These are phyloP conservation scores for Caenorhabditis panamensis DNA, from an alignment of 2,888 invertebrate genomes.

Conservation along the genomic window DNA sequence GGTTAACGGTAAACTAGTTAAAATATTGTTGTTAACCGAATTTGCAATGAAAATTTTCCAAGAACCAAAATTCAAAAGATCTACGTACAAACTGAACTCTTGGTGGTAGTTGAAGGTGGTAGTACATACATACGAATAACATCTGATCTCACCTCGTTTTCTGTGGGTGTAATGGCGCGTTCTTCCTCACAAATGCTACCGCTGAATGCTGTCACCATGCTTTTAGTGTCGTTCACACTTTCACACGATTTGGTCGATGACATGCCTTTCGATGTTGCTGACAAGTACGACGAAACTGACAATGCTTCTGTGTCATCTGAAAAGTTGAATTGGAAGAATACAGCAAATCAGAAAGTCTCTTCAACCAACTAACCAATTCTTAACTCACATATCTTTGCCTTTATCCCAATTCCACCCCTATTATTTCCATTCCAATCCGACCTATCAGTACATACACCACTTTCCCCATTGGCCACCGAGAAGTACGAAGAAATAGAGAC, in stretches of 20 bases:
- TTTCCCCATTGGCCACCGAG: constrained; percentile 43
- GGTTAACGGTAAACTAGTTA: too few relatives aligned
- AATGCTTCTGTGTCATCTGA: constrained; percentile 71
- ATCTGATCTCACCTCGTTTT: constrained; percentile 67
- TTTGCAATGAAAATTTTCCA: too few relatives aligned
- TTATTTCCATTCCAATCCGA: constrained; percentile 25
- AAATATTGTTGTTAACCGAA: too few relatives aligned
- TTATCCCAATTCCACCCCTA: not conserved
- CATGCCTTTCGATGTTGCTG: constrained; percentile 78
- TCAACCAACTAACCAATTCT: too few relatives aligned
- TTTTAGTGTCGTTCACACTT: constrained; percentile 71
- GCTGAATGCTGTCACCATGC: constrained; percentile 71
- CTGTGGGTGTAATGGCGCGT: constrained; percentile 77
- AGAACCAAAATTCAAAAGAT: too few relatives aligned
- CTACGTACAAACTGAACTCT: too few relatives aligned
- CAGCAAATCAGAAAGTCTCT: too few relatives aligned
- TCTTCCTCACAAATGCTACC: constrained; percentile 74
- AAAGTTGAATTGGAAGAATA: too few relatives aligned
- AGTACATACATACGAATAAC: not conserved
- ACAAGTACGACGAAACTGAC: constrained; percentile 78
- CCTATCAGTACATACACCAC: constrained; percentile 24
- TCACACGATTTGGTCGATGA: constrained; percentile 78
- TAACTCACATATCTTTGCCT: not conserved
- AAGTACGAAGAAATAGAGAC: constrained; percentile 60
- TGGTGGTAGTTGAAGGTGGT: too few relatives aligned